A percentile compares a stretch with the other conserved stretches of the same genome.
Evolutionary conservation across 2,888 invertebrate species (phyloP).

Genomic region (Venusia cambrica): DNA sequence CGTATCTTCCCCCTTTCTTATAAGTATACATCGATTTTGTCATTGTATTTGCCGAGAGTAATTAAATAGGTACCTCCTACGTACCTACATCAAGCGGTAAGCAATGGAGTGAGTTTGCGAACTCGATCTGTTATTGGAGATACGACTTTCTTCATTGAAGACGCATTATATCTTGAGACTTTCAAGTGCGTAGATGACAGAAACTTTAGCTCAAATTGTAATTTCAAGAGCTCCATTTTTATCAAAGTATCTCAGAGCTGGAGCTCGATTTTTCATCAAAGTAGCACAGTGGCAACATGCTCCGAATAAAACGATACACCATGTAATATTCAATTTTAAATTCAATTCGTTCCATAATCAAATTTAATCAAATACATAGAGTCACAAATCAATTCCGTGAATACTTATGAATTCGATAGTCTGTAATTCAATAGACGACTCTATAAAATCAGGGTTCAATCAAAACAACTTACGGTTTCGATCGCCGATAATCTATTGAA

Average conservation of each 20-base stretch:
- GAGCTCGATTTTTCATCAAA: slow-evolving; percentile 5
- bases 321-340: slow-evolving; percentile 1
- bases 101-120: slow-evolving; percentile 29
- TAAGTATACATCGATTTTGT: slow-evolving; percentile 56
- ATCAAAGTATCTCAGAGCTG: too few relatives aligned
- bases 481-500: slow-evolving; percentile 58
- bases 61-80: slow-evolving; percentile 74
- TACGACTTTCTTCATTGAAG: slow-evolving; percentile 25
- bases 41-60: slow-evolving; percentile 73
- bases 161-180: slow-evolving; percentile 17
- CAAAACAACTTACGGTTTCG: slow-evolving; percentile 33
- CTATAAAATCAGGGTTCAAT: slow-evolving; percentile 51
- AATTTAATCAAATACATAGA: slow-evolving; percentile 41
- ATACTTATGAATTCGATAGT: slow-evolving; percentile 41
- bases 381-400: slow-evolving; percentile 40
- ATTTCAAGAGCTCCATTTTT: slow-evolving; percentile 15
- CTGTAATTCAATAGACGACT: slow-evolving; percentile 63
- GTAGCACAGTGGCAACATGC: not conserved
- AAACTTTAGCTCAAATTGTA: slow-evolving; percentile 27
- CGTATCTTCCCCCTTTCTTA: slow-evolving; percentile 66
- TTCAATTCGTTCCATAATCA: slow-evolving; percentile 19
- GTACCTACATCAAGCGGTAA: slow-evolving; percentile 49
- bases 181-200: slow-evolving; percentile 25
- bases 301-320: not conserved
- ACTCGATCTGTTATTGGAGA: slow-evolving; percentile 29